Conservation (phyloP, 2,888 invertebrate species). For the Dascillus cervinus region DNA sequence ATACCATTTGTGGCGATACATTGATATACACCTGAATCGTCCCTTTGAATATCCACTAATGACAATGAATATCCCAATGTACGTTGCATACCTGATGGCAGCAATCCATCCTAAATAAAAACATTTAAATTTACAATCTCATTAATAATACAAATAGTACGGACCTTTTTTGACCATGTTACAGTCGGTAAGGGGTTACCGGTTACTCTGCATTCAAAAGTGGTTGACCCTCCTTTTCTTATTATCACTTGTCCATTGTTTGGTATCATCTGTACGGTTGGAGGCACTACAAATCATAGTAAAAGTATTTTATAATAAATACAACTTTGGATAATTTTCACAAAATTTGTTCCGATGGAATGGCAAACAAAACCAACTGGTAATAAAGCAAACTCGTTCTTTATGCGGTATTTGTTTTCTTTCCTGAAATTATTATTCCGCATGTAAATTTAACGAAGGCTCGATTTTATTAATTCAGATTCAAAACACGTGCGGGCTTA, state of each 20-base stretch:
- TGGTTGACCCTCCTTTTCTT: constrained; percentile 41
- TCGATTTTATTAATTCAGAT: no score
- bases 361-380: no score
- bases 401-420: no score
- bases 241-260: constrained; percentile 37
- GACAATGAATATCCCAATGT: constrained; percentile 40
- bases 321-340: no score
- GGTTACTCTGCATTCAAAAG: constrained; percentile 42
- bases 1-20: constrained; percentile 46
- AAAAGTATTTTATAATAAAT: no score
- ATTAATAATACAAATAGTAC: no score
- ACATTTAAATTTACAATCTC: no score
- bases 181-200: constrained; percentile 45
- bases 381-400: no score
- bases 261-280: constrained; percentile 40
- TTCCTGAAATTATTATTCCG: no score
- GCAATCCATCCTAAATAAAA: constrained; percentile 36
- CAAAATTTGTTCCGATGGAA: no score
- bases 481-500: no score
- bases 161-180: constrained; percentile 44
- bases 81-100: constrained; percentile 40
- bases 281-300: constrained; percentile 42
- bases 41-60: constrained; percentile 37
- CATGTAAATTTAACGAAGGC: no score
- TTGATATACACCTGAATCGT: constrained; percentile 45